Evolutionary conservation across 2,888 invertebrate genomes (phyloP), one percentile per base, ranked within the genome.

Genomic region (Cephus spinipes): DNA sequence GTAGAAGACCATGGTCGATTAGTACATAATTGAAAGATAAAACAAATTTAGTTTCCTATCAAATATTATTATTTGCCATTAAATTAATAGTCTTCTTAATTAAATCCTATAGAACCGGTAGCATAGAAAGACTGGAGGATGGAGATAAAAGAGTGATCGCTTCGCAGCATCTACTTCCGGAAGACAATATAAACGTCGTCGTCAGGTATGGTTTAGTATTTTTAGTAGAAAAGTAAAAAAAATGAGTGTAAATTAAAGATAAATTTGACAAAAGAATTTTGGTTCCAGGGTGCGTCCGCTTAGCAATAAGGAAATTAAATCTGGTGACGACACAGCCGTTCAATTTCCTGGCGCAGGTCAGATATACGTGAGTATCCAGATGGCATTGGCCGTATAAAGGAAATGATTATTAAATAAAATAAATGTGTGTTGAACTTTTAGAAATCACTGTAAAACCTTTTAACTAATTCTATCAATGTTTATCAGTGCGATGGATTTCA

Each of bases 301-400:
- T 74, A 96, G 94, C 89, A 94, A 94, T 1, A 96, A 95, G 88
- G 98, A 98, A 92, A 93, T 93, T 32, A 94, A 95, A 79, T 92
- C 93, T 33, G 94, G 94, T 23, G 96, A 97, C 87, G 93, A 94
- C 4, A 93, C 94, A 83, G 94, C 96, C 75, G 93, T 96, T 71
- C 95, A 96, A 88, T 98, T 97, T 92, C 97, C 98, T 0, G 98
- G 98, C 73, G 96, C 96, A 88, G 98, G 98, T 0, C 98, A 97
- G 93, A 94, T 98, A 86, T 93, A 92, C 93, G 95, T 93, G 92
- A 93, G 92, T 92, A 88, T 79, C 6, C 55, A 55, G 2, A 23
- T 55, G 23, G 87, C 90, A 32, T 55, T 55, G 55, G 6, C 0
- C 55, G 55, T 55, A 23, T n/a, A 3, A n/a, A 71, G n/a, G 15